Percentiles rank a stretch among this genome's conserved stretches.
phyloP scores from a whole-genome alignment of 2,113 vertebrate species.

The Willisornis vidua region DNA sequence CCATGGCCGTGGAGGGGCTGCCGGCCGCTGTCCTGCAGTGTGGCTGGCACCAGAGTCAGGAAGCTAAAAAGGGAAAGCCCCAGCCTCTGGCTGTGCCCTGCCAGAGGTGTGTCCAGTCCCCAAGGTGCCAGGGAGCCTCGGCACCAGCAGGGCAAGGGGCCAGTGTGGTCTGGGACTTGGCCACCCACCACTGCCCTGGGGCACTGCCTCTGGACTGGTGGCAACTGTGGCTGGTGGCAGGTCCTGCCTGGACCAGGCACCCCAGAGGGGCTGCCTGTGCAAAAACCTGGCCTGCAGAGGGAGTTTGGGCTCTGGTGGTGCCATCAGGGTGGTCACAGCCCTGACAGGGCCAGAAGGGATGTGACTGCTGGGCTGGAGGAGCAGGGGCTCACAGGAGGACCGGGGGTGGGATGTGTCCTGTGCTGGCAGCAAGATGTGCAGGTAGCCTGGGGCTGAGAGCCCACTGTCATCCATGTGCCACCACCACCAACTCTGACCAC shows the following conservation, averaged over 20 bases:
- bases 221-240: fast-evolving
- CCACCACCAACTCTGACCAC: not conserved
- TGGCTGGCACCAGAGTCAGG: not conserved
- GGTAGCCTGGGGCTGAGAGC: not conserved
- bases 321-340: not conserved
- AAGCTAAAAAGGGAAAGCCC: slow-evolving; percentile 63
- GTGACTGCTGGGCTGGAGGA: not conserved
- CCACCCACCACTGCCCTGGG: not conserved
- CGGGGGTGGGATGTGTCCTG: not conserved
- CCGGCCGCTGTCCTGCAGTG: not conserved
- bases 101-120: slow-evolving; percentile 62
- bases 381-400: not conserved
- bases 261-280: not conserved
- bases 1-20: slow-evolving; percentile 1
- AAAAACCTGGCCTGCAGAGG: not conserved
- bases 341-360: fast-evolving
- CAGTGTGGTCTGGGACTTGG: slow-evolving; percentile 32
- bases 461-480: fast-evolving
- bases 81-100: not conserved
- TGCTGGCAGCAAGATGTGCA: not conserved
- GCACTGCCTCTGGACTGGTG: not conserved
- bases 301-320: not conserved
- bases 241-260: not conserved
- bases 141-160: slow-evolving; percentile 26
- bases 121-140: slow-evolving; percentile 50